A percentile compares a stretch with the other conserved stretches of the same genome.
phyloP scores from a whole-genome alignment of 2,888 invertebrate genomes.

The Orthosia cruda region DNA sequence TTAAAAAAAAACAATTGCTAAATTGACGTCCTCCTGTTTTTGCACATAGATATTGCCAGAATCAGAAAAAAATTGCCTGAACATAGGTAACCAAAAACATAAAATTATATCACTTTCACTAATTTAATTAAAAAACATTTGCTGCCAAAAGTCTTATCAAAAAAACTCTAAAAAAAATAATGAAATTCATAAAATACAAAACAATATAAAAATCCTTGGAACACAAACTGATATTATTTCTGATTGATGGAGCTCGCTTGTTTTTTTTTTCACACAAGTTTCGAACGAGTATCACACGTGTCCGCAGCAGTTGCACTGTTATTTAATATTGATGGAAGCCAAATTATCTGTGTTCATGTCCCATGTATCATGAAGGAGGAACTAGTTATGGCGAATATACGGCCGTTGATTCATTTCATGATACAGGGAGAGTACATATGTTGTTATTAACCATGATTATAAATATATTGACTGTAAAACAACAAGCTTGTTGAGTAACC shows the following conservation, averaged over 20 bases:
- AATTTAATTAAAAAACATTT: background rate
- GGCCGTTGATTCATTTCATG: too few species aligned
- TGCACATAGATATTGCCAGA: too few species aligned
- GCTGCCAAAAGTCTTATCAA: background rate
- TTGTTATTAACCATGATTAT: too few species aligned
- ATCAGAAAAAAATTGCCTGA: too few species aligned
- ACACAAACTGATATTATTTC: background rate
- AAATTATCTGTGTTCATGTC: background rate
- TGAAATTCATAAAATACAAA: background rate
- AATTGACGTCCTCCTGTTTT: too few species aligned
- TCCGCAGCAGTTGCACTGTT: conserved; percentile 17
- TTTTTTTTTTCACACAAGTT: background rate
- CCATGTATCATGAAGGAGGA: too few species aligned
- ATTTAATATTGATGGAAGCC: conserved; percentile 17
- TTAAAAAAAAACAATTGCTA: background rate
- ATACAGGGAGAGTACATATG: too few species aligned
- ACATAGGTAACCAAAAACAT: background rate
- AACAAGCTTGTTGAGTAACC: too few species aligned
- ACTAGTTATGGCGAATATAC: too few species aligned
- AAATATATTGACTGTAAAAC: too few species aligned
- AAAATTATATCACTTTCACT: too few species aligned
- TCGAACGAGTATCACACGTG: background rate
- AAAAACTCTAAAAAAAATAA: background rate
- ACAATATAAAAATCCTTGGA: conserved; percentile 6
- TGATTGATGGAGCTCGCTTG: background rate